A percentile compares a stretch with the other conserved stretches of the same genome.
Conservation (phyloP, 2,888 invertebrate species). For the Pristionchus maxplancki region DNA sequence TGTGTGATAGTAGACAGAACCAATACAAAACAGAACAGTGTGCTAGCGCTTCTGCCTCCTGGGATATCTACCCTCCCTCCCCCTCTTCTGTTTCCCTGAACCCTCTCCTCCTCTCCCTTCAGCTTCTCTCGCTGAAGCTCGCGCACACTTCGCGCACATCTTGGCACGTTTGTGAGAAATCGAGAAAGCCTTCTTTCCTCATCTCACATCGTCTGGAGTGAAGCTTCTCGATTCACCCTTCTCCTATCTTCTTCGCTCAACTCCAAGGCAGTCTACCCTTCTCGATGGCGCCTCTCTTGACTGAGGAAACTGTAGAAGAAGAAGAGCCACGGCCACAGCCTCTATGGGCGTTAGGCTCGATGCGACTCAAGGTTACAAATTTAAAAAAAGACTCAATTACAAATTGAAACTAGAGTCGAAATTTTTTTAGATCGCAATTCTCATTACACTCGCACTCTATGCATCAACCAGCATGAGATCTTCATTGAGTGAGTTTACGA, state of each 20-base stretch:
- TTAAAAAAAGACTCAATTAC: no score
- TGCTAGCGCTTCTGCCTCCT: no score
- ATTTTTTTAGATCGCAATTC: conserved; percentile 32
- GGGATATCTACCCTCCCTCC: not conserved
- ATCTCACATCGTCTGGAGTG: no score
- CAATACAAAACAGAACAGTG: no score
- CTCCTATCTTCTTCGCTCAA: no score
- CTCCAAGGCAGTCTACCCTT: no score
- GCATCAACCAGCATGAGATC: not conserved
- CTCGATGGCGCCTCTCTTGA: no score
- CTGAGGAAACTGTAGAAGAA: not conserved
- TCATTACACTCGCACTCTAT: conserved; percentile 9
- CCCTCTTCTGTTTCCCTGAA: conserved; percentile 25
- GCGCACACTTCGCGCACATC: not conserved
- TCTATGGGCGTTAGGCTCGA: conserved; percentile 19
- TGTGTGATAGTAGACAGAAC: no score
- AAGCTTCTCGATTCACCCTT: not conserved
- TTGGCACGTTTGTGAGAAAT: not conserved
- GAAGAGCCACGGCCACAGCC: conserved; percentile 36
- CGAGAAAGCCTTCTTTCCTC: no score
- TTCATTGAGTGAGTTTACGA: not conserved
- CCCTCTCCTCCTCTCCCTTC: not conserved
- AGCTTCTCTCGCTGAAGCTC: not conserved
- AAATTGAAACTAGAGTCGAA: no score
- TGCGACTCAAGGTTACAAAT: conserved; percentile 25